Evolutionary conservation across 2,797 vertebrate genomes (phyloP).

Genomic region (Halcyon badia): DNA sequence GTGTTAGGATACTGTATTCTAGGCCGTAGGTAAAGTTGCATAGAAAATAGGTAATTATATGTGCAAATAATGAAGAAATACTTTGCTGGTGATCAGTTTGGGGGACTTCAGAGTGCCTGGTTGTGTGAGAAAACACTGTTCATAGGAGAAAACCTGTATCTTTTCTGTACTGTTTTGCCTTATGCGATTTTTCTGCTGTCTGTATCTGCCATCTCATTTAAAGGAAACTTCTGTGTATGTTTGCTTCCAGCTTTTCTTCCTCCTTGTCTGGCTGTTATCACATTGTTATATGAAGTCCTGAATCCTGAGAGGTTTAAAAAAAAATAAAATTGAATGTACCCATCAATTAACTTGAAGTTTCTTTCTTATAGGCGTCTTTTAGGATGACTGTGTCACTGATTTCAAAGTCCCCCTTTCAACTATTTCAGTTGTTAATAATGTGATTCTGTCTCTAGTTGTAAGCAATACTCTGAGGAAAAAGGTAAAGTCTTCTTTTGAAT

Average conservation of each 20-base stretch:
- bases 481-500: neutral
- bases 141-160: accelerated
- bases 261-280: neutral
- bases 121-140: neutral
- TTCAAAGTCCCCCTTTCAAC: neutral
- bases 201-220: neutral
- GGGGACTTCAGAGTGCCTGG: neutral
- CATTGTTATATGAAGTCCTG: neutral
- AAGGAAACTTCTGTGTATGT: neutral
- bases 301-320: neutral
- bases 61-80: neutral
- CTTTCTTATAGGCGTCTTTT: neutral
- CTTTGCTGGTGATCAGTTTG: neutral
- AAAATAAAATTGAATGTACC: neutral
- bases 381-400: neutral
- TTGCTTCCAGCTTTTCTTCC: neutral
- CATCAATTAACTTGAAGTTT: neutral
- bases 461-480: neutral
- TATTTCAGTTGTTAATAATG: neutral
- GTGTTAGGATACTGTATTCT: neutral
- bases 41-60: neutral
- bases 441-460: neutral
- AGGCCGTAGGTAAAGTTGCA: neutral
- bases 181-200: accelerated
- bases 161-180: neutral